Evolutionary conservation across 2,797 vertebrate genomes (phyloP).

Genomic region (Rhyacichthys aspro): DNA sequence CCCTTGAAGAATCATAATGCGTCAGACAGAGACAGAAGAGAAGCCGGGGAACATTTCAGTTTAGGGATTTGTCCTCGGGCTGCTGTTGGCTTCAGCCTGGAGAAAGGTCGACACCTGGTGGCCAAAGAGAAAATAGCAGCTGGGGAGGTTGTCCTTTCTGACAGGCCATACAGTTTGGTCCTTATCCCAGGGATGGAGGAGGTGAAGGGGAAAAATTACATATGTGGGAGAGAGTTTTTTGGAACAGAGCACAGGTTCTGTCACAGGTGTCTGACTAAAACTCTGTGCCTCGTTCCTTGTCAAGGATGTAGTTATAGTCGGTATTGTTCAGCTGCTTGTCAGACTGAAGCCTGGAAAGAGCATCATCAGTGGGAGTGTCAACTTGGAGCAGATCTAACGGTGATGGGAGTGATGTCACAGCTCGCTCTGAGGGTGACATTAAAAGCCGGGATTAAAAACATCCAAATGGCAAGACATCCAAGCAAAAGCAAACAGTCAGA

Average conservation of each 20-base stretch:
- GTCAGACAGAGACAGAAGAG: slow-evolving; percentile 21
- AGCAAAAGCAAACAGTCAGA: slow-evolving; percentile 17
- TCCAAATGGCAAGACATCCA: slow-evolving; percentile 54
- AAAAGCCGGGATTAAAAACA: slow-evolving; percentile 79
- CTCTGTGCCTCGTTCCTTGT: slow-evolving; percentile 82
- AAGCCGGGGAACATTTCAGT: slow-evolving; percentile 45
- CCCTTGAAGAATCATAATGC: slow-evolving; percentile 7
- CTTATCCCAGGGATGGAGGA: slow-evolving; percentile 76
- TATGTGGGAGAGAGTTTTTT: slow-evolving; percentile 24
- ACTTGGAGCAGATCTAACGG: slow-evolving; percentile 80
- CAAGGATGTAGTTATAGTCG: slow-evolving; percentile 84
- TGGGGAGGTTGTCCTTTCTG: slow-evolving; percentile 85
- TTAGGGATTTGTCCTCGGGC: slow-evolving; percentile 71
- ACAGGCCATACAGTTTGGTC: slow-evolving; percentile 88
- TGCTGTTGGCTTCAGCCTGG: slow-evolving; percentile 71
- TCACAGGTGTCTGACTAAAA: slow-evolving; percentile 86
- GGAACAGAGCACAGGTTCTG: slow-evolving; percentile 82
- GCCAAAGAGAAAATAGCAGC: slow-evolving; percentile 78
- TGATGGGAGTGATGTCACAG: slow-evolving; percentile 86
- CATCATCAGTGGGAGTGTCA: slow-evolving; percentile 90
- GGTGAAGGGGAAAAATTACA: slow-evolving; percentile 31
- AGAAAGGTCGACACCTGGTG: slow-evolving; percentile 88
- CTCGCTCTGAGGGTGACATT: slow-evolving; percentile 86
- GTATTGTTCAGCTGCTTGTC: slow-evolving; percentile 87
- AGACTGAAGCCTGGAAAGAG: slow-evolving; percentile 82